Percentiles rank a stretch among this genome's conserved stretches.
Evolutionary conservation across 2,113 vertebrate genomes (phyloP).

Genomic region (Cololabis saira): DNA sequence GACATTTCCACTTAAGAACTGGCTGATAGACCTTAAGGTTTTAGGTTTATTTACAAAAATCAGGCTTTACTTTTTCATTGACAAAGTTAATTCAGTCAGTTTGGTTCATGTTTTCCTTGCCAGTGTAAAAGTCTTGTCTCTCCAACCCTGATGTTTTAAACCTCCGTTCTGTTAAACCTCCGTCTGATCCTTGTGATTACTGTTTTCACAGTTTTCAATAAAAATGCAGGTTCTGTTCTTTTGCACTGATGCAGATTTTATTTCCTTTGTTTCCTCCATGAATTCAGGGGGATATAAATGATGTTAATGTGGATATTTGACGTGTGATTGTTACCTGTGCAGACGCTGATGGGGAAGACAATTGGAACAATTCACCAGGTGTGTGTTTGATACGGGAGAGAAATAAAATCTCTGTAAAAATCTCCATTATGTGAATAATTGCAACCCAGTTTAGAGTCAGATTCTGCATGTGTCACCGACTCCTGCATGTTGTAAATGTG

Average conservation of each 20-base stretch:
- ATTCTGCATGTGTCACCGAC: no score
- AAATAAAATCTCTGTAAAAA: constrained; percentile 46
- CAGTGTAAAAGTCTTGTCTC: constrained; percentile 23
- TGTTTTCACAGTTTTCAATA: constrained; percentile 50
- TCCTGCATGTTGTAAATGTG: no score
- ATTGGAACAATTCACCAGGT: constrained; percentile 81
- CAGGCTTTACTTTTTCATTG: no score
- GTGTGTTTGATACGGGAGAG: constrained; percentile 44
- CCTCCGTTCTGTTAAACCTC: constrained; percentile 41
- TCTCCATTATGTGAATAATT: constrained; percentile 74
- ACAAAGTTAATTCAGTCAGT: no score
- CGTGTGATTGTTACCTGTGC: constrained; percentile 78
- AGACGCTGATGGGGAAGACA: constrained; percentile 85
- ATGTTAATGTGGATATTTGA: constrained; percentile 68
- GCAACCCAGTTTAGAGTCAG: background rate
- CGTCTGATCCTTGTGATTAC: constrained; percentile 39
- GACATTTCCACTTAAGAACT: no score
- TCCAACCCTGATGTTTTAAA: constrained; percentile 15
- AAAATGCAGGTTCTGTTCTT: constrained; percentile 32
- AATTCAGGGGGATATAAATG: constrained; percentile 13
- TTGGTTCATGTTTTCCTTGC: background rate
- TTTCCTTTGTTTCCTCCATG: constrained; percentile 2
- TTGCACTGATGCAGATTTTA: constrained; percentile 17
- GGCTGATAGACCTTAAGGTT: no score
- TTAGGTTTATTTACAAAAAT: no score